phyloP scores from a whole-genome alignment of 2,797 vertebrate species.

The Pantherophis alleghaniensis region DNA sequence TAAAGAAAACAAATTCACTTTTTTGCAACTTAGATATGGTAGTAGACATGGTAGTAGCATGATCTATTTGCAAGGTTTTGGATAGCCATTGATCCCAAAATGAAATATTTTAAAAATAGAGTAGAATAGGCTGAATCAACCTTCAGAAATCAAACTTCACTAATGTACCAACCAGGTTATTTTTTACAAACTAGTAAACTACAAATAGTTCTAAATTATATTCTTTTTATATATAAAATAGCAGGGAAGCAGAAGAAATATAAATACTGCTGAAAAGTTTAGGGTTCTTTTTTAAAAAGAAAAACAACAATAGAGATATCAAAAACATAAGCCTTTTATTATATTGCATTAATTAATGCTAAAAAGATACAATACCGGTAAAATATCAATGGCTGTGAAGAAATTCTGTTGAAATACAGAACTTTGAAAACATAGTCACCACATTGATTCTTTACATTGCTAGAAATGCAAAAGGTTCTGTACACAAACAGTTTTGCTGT shows the following conservation, averaged over 20 bases:
- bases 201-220: not conserved
- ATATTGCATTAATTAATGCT: constrained; percentile 75
- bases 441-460: constrained; percentile 5
- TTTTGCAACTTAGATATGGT: not conserved
- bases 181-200: not conserved
- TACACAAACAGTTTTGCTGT: not conserved
- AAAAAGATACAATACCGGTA: constrained; percentile 51
- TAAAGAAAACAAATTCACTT: not conserved
- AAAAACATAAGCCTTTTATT: constrained; percentile 70
- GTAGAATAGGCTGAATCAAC: not conserved
- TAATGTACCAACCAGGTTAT: not conserved
- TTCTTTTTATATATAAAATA: not conserved
- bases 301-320: constrained; percentile 64
- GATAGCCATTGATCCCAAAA: not conserved
- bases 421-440: constrained; percentile 47
- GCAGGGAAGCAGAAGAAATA: constrained; percentile 8
- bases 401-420: constrained; percentile 59
- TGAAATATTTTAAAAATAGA: not conserved
- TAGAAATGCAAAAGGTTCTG: not conserved
- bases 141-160: not conserved
- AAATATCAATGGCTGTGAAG: constrained; percentile 50
- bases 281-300: constrained; percentile 55
- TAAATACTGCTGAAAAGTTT: constrained; percentile 62
- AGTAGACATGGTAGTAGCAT: not conserved
- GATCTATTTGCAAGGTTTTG: not conserved